Conservation (phyloP, 2,888 invertebrate genomes). For the Autographa pulchrina region DNA sequence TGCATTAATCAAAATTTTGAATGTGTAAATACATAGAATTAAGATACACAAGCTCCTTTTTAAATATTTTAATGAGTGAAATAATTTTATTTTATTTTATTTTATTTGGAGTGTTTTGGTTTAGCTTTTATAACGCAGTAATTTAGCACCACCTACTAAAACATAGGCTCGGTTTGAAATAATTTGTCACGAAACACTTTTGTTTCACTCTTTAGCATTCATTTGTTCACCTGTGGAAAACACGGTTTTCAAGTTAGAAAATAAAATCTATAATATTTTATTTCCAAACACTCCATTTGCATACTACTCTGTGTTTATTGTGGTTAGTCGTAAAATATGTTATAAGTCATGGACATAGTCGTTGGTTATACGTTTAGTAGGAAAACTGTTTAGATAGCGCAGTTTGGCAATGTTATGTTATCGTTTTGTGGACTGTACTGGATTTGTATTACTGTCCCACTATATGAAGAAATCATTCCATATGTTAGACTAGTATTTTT, state of each 20-base stretch:
- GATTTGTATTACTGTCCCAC: background rate
- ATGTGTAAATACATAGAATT: too few relatives aligned
- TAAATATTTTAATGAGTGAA: too few relatives aligned
- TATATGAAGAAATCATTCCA: background rate
- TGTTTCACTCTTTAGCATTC: background rate
- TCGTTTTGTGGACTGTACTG: slow-evolving; percentile 2
- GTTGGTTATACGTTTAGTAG: slow-evolving; percentile 14
- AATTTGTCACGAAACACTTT: too few relatives aligned
- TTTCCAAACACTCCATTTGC: slow-evolving; percentile 13
- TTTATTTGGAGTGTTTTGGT: too few relatives aligned
- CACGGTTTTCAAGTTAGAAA: background rate
- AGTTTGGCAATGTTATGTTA: slow-evolving; percentile 11
- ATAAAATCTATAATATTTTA: background rate
- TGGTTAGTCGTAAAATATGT: slow-evolving; percentile 31
- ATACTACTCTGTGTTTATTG: slow-evolving; percentile 14
- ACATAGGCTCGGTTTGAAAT: too few relatives aligned
- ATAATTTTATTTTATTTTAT: too few relatives aligned
- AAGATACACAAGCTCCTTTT: too few relatives aligned
- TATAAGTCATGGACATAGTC: slow-evolving; percentile 21
- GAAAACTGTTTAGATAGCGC: slow-evolving; percentile 13
- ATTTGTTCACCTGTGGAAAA: too few relatives aligned
- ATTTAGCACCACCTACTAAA: too few relatives aligned
- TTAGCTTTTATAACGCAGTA: too few relatives aligned
- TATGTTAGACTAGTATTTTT: background rate
- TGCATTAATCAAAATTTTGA: too few relatives aligned